phyloP scores from a whole-genome alignment of 37 sponge, comb jelly and placozoan species.

The Hormiphora californensis region DNA sequence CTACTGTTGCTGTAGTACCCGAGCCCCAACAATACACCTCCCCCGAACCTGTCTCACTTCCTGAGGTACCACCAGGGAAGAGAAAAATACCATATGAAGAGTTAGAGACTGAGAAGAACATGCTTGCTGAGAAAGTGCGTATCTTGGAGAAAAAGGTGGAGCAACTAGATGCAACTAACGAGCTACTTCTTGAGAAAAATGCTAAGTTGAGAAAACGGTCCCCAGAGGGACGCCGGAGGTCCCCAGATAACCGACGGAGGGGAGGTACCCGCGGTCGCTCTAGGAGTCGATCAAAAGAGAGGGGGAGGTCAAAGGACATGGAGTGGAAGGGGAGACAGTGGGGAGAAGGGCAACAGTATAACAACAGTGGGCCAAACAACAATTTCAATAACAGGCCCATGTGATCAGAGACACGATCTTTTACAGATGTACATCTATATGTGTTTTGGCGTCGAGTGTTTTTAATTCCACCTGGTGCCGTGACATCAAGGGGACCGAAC shows the following conservation, averaged over 20 bases:
- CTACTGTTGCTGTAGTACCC: neutral
- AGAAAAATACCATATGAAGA: conserved; percentile 18
- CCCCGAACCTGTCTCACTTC: neutral
- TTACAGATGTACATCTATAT: too few species aligned
- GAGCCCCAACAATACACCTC: neutral
- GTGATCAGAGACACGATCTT: neutral
- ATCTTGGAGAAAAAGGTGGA: conserved; percentile 51
- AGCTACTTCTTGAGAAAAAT: conserved; percentile 34
- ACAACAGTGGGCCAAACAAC: neutral
- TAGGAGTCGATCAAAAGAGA: conserved; percentile 26
- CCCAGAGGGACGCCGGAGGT: neutral
- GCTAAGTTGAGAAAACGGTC: conserved; percentile 47
- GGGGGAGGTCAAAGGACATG: conserved; percentile 31
- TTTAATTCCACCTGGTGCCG: too few species aligned
- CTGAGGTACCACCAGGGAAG: neutral
- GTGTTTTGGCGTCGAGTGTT: too few species aligned
- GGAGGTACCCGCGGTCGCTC: neutral
- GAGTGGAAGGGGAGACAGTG: conserved; percentile 1
- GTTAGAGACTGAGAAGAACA: conserved; percentile 40
- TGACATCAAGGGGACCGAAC: too few species aligned
- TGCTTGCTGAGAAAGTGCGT: conserved; percentile 28
- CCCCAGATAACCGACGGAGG: neutral
- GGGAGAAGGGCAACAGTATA: neutral
- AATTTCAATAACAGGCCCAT: neutral
- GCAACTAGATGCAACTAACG: conserved; percentile 31